Percentiles rank a stretch among this genome's conserved stretches.
phyloP scores from a whole-genome alignment of 2,113 vertebrate genomes.

The Triplophysa dalaica region DNA sequence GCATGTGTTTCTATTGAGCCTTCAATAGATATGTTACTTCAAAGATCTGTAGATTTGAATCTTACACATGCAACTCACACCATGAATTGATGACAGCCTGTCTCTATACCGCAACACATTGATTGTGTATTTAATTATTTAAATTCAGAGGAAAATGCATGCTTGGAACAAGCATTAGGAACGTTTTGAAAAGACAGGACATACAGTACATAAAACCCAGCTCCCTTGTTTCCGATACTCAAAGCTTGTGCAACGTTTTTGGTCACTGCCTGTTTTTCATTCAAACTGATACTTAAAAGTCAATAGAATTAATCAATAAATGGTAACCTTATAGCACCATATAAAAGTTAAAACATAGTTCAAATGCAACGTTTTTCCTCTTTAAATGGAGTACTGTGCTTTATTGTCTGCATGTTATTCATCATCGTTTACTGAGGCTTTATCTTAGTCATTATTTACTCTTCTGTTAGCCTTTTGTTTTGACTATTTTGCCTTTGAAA shows the following conservation, averaged over 20 bases:
- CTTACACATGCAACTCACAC: neutral
- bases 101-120: too few species aligned
- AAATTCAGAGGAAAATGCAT: too few species aligned
- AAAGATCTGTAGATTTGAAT: neutral
- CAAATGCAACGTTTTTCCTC: neutral
- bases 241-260: neutral
- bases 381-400: neutral
- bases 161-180: neutral
- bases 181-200: neutral
- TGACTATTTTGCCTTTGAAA: conserved; percentile 48
- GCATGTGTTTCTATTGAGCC: neutral
- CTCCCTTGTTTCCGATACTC: neutral
- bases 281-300: neutral
- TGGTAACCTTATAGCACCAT: too few species aligned
- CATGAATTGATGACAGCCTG: neutral
- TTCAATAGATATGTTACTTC: neutral
- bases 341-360: neutral
- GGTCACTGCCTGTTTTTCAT: neutral
- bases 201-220: neutral
- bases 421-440: conserved; percentile 28
- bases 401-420: conserved; percentile 6
- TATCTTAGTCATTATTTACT: conserved; percentile 50
- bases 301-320: neutral
- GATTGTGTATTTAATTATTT: too few species aligned
- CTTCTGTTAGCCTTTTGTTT: conserved; percentile 7